Percentiles rank a stretch among this genome's conserved stretches.
Evolutionary conservation across 2,113 vertebrate genomes (phyloP).

Genomic region (Penelope pileata): DNA sequence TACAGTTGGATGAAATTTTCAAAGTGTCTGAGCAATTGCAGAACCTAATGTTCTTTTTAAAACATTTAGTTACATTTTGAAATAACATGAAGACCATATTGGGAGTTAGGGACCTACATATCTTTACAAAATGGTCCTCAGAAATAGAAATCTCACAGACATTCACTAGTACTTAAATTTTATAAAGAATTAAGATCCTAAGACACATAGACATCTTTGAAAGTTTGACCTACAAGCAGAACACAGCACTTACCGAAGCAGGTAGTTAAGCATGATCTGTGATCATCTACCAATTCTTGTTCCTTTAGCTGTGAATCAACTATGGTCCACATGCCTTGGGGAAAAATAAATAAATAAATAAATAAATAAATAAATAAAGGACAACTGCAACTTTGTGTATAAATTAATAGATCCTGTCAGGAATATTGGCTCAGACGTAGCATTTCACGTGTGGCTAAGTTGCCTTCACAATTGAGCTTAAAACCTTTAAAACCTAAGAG

Average conservation of each 20-base stretch:
- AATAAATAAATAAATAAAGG: too few species aligned
- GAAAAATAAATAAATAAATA: too few species aligned
- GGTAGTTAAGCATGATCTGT: background rate
- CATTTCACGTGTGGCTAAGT: background rate
- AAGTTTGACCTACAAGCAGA: background rate
- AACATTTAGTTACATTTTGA: background rate
- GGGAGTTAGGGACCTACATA: background rate
- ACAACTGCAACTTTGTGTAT: background rate
- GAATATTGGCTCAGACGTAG: background rate
- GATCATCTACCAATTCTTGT: background rate
- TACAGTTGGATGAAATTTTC: background rate
- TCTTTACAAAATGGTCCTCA: background rate
- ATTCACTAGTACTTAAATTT: background rate
- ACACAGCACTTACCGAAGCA: background rate
- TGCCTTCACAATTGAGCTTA: background rate
- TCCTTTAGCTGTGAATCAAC: background rate
- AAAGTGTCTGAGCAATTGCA: background rate
- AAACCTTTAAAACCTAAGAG: background rate
- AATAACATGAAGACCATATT: background rate
- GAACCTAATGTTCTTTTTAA: background rate
- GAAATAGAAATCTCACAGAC: background rate
- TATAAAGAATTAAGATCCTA: background rate
- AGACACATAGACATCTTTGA: background rate
- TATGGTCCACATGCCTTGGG: accelerated
- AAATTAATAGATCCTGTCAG: background rate